Evolutionary conservation across 2,888 invertebrate species (phyloP), one percentile per base, ranked within the genome.

Genomic region (Trichogramma dendrolimi): DNA sequence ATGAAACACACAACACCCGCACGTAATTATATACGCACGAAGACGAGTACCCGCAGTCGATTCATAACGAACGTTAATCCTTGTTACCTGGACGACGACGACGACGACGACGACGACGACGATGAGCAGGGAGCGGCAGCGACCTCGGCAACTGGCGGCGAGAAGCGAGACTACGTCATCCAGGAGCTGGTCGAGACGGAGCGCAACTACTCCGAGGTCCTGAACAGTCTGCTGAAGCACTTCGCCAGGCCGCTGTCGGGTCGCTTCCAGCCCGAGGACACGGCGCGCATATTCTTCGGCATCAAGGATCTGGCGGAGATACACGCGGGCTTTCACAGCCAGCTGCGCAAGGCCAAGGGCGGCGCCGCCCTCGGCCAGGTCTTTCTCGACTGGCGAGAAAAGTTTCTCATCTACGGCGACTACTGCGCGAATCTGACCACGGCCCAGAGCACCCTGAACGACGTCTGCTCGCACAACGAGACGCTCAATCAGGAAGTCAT

Each of bases 121-220:
- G 27, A 27, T 8, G 0, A 53, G 5, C 14, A 54, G 49, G 61
- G 52, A 5, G 55, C 58, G 7, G 63, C 61, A 10, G 41, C 60
- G 1, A 44, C 60, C 50, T 70, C 72, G 40, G 73, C 74, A 55
- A 69, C 73, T 38, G 79, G 78, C 60, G 75, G 75, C 69, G 95
- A 94, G 79, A 96, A 96, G 79, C 84, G 96, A 63, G 96, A 97
- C 79, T 94, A 94, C 77, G 92, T 93, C 53, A 91, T 94, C 73
- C 86, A 91, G 67, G 99, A 99, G 79, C 83, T 99, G 60, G 87
- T 97, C 47, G 97, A 97, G 78, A 99, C 99, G 0, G 99, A 99
- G 80, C 89, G 89, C 73, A 98, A 98, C 80, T 99, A 98, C 78
- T 89, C 96, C 55, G 94, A 95, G 74, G 97, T 96, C 8, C 83